Evolutionary conservation across 2,888 invertebrate genomes (phyloP).

Genomic region (Ganaspis brasiliensis): DNA sequence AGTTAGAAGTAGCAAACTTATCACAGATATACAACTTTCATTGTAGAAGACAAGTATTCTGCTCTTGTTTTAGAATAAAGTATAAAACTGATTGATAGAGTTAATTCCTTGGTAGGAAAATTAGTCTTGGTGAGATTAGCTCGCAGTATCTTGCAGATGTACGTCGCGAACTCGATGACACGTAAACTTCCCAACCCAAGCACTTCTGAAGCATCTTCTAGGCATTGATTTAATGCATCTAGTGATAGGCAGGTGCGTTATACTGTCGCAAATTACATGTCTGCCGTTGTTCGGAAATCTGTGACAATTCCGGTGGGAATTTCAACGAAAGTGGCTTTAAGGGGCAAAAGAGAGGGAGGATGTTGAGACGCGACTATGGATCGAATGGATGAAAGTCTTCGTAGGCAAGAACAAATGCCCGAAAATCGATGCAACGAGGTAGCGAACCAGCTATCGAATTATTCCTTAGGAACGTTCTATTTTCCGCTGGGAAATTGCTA

Average conservation of each 20-base stretch:
- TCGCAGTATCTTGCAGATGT: slow-evolving; percentile 10
- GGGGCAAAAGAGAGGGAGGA: slow-evolving; percentile 18
- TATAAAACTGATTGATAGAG: not conserved
- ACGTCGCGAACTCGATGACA: slow-evolving; percentile 19
- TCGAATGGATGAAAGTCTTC: slow-evolving; percentile 42
- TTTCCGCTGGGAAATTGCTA: slow-evolving; percentile 7
- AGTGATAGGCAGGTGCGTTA: slow-evolving; percentile 69
- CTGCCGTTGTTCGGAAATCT: slow-evolving; percentile 66
- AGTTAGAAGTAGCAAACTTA: no score
- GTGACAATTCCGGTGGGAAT: slow-evolving; percentile 63
- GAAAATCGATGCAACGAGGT: slow-evolving; percentile 65
- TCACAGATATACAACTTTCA: no score
- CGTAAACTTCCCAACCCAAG: slow-evolving; percentile 28
- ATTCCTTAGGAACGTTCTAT: slow-evolving; percentile 10
- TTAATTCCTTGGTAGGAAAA: slow-evolving; percentile 1
- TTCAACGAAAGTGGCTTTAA: slow-evolving; percentile 40
- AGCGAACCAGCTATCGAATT: slow-evolving; percentile 31
- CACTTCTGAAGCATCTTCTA: slow-evolving; percentile 8
- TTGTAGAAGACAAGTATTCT: no score
- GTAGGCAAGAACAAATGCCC: slow-evolving; percentile 39
- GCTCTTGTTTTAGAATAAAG: not conserved
- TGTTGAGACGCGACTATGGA: slow-evolving; percentile 27
- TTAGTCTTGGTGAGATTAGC: slow-evolving; percentile 18
- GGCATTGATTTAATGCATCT: slow-evolving; percentile 65
- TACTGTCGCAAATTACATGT: slow-evolving; percentile 69